Conservation (phyloP, 2,888 invertebrate species). For the Horisme vitalbata region DNA sequence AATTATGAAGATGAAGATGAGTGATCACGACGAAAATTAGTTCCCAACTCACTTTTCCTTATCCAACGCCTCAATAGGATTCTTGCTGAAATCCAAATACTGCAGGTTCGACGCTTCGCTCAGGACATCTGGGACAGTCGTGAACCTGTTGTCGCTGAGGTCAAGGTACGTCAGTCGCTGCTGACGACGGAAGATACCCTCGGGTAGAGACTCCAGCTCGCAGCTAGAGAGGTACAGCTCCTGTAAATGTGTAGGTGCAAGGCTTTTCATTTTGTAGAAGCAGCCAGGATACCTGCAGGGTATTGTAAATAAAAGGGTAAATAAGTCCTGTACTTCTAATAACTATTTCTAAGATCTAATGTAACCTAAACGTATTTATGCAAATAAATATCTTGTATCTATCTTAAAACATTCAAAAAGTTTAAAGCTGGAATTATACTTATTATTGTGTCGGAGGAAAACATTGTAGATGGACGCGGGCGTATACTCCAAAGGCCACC, state of each 20-base stretch:
- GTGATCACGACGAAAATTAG: background rate
- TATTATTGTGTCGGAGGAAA: too few species aligned
- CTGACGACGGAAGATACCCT: slow-evolving; percentile 84
- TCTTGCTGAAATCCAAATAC: slow-evolving; percentile 84
- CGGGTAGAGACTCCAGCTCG: slow-evolving; percentile 80
- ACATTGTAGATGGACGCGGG: background rate
- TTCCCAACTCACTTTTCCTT: slow-evolving; percentile 47
- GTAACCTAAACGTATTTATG: too few species aligned
- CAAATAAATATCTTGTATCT: too few species aligned
- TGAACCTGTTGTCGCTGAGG: slow-evolving; percentile 84
- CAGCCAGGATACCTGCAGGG: too few species aligned
- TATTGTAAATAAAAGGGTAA: too few species aligned
- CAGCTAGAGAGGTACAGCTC: slow-evolving; percentile 85
- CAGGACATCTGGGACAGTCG: slow-evolving; percentile 80
- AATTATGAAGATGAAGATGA: too few species aligned
- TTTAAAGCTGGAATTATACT: too few species aligned
- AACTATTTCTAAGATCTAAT: too few species aligned
- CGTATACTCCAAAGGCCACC: background rate
- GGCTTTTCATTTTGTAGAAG: too few species aligned
- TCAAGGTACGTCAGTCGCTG: slow-evolving; percentile 83
- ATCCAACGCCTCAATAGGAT: slow-evolving; percentile 81
- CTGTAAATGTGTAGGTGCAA: too few species aligned
- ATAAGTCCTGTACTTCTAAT: too few species aligned
- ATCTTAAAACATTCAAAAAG: too few species aligned
- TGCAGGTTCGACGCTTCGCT: slow-evolving; percentile 77